phyloP scores from a whole-genome alignment of 2,888 invertebrate genomes.

The Oxytorus armatus region DNA sequence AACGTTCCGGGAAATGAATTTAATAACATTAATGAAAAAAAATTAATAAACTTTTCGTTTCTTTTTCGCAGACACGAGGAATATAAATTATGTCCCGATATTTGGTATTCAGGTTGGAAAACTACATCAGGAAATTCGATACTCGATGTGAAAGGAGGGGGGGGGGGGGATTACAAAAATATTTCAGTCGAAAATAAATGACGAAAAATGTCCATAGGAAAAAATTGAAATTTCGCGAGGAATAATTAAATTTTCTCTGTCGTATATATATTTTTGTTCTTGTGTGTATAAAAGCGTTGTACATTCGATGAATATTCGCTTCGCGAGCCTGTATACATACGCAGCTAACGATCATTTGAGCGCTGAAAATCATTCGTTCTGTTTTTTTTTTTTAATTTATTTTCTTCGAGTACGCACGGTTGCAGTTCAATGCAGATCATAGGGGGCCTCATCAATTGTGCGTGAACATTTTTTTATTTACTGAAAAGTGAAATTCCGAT shows the following conservation, averaged over 20 bases:
- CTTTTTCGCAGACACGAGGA: no score
- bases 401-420: constrained; percentile 18
- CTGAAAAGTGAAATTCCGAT: not conserved
- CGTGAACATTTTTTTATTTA: not conserved
- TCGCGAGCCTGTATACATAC: constrained; percentile 40
- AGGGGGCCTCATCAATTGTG: no score
- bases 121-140: constrained; percentile 1
- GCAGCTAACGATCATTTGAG: constrained; percentile 30
- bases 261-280: not conserved
- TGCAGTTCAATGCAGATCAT: constrained; percentile 8
- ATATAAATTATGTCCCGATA: constrained; percentile 4
- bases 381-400: not conserved
- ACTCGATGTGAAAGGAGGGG: not conserved
- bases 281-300: constrained; percentile 29
- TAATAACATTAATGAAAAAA: constrained; percentile 24
- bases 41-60: not conserved
- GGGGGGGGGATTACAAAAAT: not conserved
- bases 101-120: not conserved
- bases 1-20: constrained; percentile 54
- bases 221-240: not conserved
- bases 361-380: constrained; percentile 15
- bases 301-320: constrained; percentile 41
- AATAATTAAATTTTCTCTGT: not conserved
- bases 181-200: not conserved
- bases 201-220: not conserved